Conservation (phyloP, 2,888 invertebrate genomes). For the Dryomyza anilis region DNA sequence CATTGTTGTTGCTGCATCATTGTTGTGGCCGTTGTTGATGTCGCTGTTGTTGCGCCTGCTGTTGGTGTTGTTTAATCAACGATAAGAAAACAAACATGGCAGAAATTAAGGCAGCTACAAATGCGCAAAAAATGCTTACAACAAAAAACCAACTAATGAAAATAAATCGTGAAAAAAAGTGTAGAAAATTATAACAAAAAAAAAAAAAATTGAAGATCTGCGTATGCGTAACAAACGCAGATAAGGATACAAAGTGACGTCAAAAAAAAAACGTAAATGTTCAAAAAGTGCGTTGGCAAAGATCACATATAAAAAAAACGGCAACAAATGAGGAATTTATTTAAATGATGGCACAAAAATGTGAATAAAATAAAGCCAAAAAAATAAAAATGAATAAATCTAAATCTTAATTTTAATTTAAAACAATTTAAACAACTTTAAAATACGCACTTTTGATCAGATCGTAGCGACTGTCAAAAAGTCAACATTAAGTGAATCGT, state of each 20-base stretch:
- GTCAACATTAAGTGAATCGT: no score
- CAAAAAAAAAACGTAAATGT: slow-evolving; percentile 41
- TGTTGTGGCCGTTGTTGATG: slow-evolving; percentile 36
- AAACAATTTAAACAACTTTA: no score
- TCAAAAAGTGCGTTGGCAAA: slow-evolving; percentile 41
- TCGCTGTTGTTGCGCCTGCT: slow-evolving; percentile 6
- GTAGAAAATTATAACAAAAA: slow-evolving; percentile 12
- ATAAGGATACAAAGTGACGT: slow-evolving; percentile 20
- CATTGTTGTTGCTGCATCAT: no score
- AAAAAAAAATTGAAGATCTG: background rate
- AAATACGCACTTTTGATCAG: no score
- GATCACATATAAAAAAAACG: no score
- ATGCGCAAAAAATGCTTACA: slow-evolving; percentile 33
- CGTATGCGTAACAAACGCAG: background rate
- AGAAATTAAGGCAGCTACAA: slow-evolving; percentile 31
- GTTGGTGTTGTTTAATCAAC: slow-evolving; percentile 41
- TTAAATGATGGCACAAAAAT: no score
- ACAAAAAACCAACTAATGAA: slow-evolving; percentile 31
- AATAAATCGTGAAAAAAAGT: slow-evolving; percentile 3
- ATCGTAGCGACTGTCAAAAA: no score
- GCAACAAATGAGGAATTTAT: no score
- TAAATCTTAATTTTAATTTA: no score
- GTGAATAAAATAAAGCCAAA: no score
- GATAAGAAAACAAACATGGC: slow-evolving; percentile 41
- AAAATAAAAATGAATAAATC: no score